A percentile compares a stretch with the other conserved stretches of the same genome.
Conservation (phyloP, 2,113 vertebrate genomes). For the Odocoileus virginianus region DNA sequence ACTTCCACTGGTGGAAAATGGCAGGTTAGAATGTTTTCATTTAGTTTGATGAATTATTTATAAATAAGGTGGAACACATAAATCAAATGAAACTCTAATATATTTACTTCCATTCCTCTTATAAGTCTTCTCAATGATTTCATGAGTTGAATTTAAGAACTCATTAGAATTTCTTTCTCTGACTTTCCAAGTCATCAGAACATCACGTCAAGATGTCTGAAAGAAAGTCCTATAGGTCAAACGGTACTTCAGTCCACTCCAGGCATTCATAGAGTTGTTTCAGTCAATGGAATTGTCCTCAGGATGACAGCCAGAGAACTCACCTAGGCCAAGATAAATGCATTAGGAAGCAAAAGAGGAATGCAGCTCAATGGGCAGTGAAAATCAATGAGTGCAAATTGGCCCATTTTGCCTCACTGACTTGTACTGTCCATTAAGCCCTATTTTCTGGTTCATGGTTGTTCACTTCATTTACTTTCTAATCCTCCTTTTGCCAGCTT, state of each 20-base stretch:
- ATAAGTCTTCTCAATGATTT: neutral
- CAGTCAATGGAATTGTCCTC: slow-evolving; percentile 27
- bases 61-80: neutral
- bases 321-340: slow-evolving; percentile 60
- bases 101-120: neutral
- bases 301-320: slow-evolving; percentile 49
- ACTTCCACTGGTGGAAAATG: neutral
- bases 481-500: slow-evolving; percentile 69
- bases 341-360: slow-evolving; percentile 54
- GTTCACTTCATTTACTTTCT: slow-evolving; percentile 72
- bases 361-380: slow-evolving; percentile 65
- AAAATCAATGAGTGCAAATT: slow-evolving; percentile 69
- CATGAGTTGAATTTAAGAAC: neutral
- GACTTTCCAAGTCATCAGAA: neutral
- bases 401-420: slow-evolving; percentile 65
- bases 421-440: slow-evolving; percentile 66
- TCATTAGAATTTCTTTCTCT: neutral
- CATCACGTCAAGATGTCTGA: neutral
- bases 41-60: slow-evolving; percentile 27
- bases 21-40: neutral
- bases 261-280: neutral
- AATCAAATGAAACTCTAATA: neutral
- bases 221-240: neutral
- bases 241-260: neutral
- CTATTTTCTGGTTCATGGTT: slow-evolving; percentile 72